phyloP scores from a whole-genome alignment of 1,140 invertebrate genomes.

The Cataglyphis hispanica region DNA sequence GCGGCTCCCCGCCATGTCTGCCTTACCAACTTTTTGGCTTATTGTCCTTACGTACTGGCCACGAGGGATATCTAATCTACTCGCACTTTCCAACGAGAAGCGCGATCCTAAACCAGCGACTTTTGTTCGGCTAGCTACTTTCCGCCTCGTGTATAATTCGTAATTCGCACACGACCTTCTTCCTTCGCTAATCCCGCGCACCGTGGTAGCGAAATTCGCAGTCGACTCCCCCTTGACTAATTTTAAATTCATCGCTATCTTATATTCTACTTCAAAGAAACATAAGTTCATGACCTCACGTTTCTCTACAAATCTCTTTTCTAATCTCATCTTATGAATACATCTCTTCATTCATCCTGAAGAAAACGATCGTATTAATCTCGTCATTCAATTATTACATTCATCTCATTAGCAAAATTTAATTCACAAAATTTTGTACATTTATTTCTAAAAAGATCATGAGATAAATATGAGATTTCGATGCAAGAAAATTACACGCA shows the following conservation, averaged over 20 bases:
- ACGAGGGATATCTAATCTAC: slow-evolving; percentile 80
- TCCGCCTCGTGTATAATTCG: slow-evolving; percentile 68
- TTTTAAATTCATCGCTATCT: slow-evolving; percentile 36
- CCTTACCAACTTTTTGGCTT: slow-evolving; percentile 85
- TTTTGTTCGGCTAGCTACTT: slow-evolving; percentile 62
- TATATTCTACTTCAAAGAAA: background rate
- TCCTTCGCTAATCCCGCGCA: slow-evolving; percentile 4
- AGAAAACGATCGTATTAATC: background rate
- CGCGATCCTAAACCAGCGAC: slow-evolving; percentile 34
- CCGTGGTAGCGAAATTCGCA: slow-evolving; percentile 19
- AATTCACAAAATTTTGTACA: slow-evolving; percentile 11
- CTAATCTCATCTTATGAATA: background rate
- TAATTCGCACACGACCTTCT: slow-evolving; percentile 54
- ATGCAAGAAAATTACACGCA: background rate
- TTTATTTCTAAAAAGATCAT: background rate
- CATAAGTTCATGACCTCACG: background rate
- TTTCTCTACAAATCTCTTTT: slow-evolving; percentile 21
- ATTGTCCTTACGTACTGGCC: slow-evolving; percentile 85
- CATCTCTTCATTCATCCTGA: background rate
- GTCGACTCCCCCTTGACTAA: slow-evolving; percentile 25
- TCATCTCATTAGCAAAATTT: background rate
- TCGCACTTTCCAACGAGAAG: slow-evolving; percentile 32
- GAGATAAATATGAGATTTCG: slow-evolving; percentile 1
- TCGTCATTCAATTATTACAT: background rate
- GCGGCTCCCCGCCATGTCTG: slow-evolving; percentile 76